phyloP scores from a whole-genome alignment of 2,888 invertebrate species.

The Nudaria mundana region DNA sequence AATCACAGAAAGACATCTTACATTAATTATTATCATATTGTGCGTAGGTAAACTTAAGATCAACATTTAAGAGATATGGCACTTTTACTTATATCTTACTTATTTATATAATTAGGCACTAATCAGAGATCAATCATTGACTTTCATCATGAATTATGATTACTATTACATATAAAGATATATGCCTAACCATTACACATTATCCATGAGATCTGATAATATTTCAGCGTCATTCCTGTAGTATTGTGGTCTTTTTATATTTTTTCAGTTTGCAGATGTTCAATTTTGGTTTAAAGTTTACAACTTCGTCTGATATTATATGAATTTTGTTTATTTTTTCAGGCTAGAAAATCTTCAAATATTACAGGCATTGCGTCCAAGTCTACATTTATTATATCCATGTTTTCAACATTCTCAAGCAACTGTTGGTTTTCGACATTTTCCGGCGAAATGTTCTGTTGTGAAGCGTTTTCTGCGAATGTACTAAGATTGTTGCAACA shows the following conservation, averaged over 20 bases:
- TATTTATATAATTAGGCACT: not conserved
- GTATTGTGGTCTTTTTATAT: not conserved
- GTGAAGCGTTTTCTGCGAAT: not conserved
- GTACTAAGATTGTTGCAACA: conserved; percentile 1
- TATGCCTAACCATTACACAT: not conserved
- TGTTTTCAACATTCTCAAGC: conserved; percentile 3
- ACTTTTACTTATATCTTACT: too few relatives aligned
- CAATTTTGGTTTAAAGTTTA: not conserved
- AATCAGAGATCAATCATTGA: not conserved
- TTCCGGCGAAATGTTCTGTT: conserved; percentile 2
- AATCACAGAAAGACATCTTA: not conserved
- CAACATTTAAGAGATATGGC: too few relatives aligned
- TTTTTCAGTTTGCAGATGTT: not conserved
- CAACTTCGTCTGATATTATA: not conserved
- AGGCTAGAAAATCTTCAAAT: not conserved
- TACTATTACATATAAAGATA: not conserved
- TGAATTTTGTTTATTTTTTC: not conserved
- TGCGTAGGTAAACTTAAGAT: too few relatives aligned
- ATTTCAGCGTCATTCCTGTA: conserved; percentile 1
- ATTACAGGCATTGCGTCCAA: not conserved
- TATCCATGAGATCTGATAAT: not conserved
- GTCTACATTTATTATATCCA: conserved; percentile 1
- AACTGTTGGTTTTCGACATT: conserved; percentile 2
- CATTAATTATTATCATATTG: not conserved
- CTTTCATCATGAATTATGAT: too few relatives aligned